Evolutionary conservation across 1,140 invertebrate genomes (phyloP).

Genomic region (Bombus consobrinus): DNA sequence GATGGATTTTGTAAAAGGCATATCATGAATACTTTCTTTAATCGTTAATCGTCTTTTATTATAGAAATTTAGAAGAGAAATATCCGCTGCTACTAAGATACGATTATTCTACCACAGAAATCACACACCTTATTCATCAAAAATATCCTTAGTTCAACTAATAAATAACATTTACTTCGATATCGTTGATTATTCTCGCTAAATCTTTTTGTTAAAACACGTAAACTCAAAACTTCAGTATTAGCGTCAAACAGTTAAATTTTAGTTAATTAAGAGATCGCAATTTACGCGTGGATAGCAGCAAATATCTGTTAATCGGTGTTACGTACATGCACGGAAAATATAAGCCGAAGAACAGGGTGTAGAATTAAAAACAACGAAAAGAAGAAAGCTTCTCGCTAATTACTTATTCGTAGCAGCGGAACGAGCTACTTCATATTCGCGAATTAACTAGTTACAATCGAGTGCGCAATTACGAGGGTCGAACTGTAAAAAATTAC

Average conservation of each 20-base stretch:
- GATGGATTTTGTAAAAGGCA: too few relatives aligned
- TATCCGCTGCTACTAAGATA: too few relatives aligned
- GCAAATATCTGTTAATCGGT: neutral
- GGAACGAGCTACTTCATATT: neutral
- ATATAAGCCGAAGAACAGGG: neutral
- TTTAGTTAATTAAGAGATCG: neutral
- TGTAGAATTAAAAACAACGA: neutral
- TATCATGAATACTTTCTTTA: too few relatives aligned
- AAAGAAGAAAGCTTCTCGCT: neutral
- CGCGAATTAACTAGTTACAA: constrained; percentile 20
- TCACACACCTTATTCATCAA: too few relatives aligned
- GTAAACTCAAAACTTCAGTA: too few relatives aligned
- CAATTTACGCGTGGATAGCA: too few relatives aligned
- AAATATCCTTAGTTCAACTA: too few relatives aligned
- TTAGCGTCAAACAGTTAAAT: too few relatives aligned
- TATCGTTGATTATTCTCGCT: neutral
- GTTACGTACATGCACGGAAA: neutral
- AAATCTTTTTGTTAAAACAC: neutral
- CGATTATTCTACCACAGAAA: too few relatives aligned
- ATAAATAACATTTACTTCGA: neutral
- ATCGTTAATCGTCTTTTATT: too few relatives aligned
- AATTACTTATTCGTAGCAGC: constrained; percentile 12
- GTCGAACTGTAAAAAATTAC: constrained; percentile 32
- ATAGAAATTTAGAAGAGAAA: too few relatives aligned
- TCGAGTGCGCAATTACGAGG: constrained; percentile 17